Evolutionary conservation across 2,797 vertebrate species (phyloP).

Genomic region (Vireo griseus): DNA sequence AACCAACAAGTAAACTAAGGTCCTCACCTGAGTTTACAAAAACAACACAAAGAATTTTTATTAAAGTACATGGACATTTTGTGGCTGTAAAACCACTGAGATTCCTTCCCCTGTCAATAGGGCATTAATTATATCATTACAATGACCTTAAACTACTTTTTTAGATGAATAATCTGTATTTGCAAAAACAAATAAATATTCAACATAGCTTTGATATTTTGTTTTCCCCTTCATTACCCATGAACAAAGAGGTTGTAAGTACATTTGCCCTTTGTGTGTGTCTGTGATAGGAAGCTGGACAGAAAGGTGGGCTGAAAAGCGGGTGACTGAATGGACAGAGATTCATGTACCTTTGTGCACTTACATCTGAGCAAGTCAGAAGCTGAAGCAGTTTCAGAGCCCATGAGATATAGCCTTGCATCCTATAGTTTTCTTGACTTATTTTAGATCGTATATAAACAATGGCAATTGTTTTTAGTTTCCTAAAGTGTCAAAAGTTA

Average conservation of each 20-base stretch:
- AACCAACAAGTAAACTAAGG: neutral
- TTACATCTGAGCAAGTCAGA: neutral
- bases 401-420: neutral
- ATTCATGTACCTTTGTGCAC: neutral
- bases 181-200: neutral
- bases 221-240: neutral
- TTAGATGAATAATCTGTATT: neutral
- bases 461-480: neutral
- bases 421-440: neutral
- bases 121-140: neutral
- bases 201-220: neutral
- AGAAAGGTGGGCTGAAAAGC: neutral
- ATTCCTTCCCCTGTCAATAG: neutral
- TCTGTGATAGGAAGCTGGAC: neutral
- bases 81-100: neutral
- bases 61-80: neutral
- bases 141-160: neutral
- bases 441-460: neutral
- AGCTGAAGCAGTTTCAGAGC: neutral
- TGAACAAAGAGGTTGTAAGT: neutral
- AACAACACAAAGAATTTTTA: neutral
- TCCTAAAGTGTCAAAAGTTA: neutral
- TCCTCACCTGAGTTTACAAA: neutral
- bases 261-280: neutral
- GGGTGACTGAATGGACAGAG: neutral